Conservation (phyloP, 2,888 invertebrate species). For the Brachyopa scutellaris region DNA sequence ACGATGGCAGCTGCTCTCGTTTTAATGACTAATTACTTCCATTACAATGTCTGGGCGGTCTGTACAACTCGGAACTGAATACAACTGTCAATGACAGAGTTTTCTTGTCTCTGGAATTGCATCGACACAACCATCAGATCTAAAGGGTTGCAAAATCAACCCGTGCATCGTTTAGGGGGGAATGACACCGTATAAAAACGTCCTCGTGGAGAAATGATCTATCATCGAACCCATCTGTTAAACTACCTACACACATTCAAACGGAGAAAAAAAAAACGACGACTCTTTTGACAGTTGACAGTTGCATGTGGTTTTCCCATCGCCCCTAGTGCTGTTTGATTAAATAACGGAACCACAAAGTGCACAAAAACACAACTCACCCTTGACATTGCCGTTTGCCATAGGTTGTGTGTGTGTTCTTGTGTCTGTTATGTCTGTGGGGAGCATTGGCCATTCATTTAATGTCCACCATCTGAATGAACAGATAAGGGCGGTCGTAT, state of each 20-base stretch:
- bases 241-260: constrained; percentile 45
- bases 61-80: constrained; percentile 35
- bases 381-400: constrained; percentile 61
- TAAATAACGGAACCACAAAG: constrained; percentile 59
- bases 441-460: constrained; percentile 51
- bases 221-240: constrained; percentile 61
- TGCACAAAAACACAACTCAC: constrained; percentile 62
- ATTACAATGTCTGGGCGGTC: constrained; percentile 59
- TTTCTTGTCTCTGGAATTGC: constrained; percentile 37
- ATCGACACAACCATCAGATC: background rate
- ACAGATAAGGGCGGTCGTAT: constrained; percentile 51
- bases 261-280: constrained; percentile 20
- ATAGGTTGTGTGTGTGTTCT: background rate
- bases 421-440: background rate
- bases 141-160: constrained; percentile 40
- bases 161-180: background rate
- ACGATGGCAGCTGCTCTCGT: constrained; percentile 62
- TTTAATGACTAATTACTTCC: constrained; percentile 70
- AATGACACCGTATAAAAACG: constrained; percentile 10
- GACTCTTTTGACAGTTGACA: constrained; percentile 27
- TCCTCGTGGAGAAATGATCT: constrained; percentile 21
- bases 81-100: constrained; percentile 61
- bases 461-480: constrained; percentile 55
- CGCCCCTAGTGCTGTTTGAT: constrained; percentile 34
- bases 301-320: constrained; percentile 38